Conservation (phyloP, 2,888 invertebrate genomes). For the Diarsia rubi region DNA sequence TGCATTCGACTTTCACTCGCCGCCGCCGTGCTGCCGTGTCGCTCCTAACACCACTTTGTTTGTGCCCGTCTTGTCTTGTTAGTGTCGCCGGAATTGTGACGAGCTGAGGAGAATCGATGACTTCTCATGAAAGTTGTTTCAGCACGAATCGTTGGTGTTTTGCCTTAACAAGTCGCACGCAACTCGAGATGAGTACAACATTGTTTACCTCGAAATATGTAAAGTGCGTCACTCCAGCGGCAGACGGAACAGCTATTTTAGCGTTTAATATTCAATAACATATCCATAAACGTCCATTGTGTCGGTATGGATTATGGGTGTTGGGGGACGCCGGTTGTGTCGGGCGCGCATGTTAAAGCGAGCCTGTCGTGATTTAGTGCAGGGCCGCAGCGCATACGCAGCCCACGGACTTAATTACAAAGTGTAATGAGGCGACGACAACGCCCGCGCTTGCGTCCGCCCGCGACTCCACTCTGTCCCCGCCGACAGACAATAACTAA, state of each 20-base stretch:
- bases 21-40: slow-evolving; percentile 70
- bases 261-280: slow-evolving; percentile 86
- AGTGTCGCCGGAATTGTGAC: slow-evolving; percentile 73
- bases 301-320: slow-evolving; percentile 78
- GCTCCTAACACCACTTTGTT: slow-evolving; percentile 79
- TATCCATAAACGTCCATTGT: slow-evolving; percentile 81
- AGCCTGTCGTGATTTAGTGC: slow-evolving; percentile 86
- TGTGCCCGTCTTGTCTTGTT: slow-evolving; percentile 77
- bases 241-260: slow-evolving; percentile 73
- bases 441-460: slow-evolving; percentile 73
- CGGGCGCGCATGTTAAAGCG: slow-evolving; percentile 81
- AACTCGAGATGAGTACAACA: slow-evolving; percentile 63
- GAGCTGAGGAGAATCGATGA: slow-evolving; percentile 54
- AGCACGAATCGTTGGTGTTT: slow-evolving; percentile 45
- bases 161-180: slow-evolving; percentile 13
- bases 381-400: slow-evolving; percentile 80
- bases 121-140: slow-evolving; percentile 57
- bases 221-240: slow-evolving; percentile 74
- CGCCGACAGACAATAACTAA: slow-evolving; percentile 63
- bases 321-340: slow-evolving; percentile 74
- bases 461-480: slow-evolving; percentile 66
- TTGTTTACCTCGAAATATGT: slow-evolving; percentile 80
- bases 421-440: slow-evolving; percentile 86
- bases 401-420: slow-evolving; percentile 89
- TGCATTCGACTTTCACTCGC: slow-evolving; percentile 86